Evolutionary conservation across 2,888 invertebrate genomes (phyloP), one percentile per base, ranked within the genome.

Genomic region (Minunthozetes semirufus): DNA sequence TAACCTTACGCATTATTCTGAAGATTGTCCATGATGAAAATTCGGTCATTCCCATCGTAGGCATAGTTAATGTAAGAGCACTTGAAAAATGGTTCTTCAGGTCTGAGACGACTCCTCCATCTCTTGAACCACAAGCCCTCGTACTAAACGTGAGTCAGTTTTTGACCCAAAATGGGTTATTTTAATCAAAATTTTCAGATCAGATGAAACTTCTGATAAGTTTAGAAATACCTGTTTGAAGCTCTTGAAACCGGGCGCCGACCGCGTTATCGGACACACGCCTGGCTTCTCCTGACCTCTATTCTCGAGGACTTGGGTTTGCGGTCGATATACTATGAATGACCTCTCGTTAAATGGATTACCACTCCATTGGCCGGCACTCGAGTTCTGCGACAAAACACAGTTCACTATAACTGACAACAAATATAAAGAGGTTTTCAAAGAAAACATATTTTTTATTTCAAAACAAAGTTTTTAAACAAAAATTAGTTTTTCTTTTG

Each of bases 51-150:
- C 1, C 63, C 63, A 5, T 66, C 63, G 17, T 19, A 38, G 11
- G 53, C 27, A 19, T 74, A 74, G 38, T 71, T 25, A 59, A 74
- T 74, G 46, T 33, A 74, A 17, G 74, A 50, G 29, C 74, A 74
- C 38, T 74, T 48, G 53, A 74, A 74, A 27, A 74, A 74, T 17
- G 74, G 74, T 56, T 74, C 74, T 8, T 71, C 74, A 25, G 22
- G 17, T 11, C 71, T 22, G 42, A 74, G 71, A 19, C 74, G 74
- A 50, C 71, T 71, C 25, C 74, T n/a, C 53, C 71, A 74, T 0
- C 74, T 29, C 50, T 74, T 74, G n/a, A 50, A 74, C 74, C 74
- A 74, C 2, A 74, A n/a, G 5, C 74, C 74, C 25, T 74, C 74
- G 29, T 74, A 74, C 74, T 74, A 33, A 5, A 19, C 9, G n/a